These are phyloP conservation scores for Fissipunctia ypsillon DNA, from an alignment of 2,888 invertebrate genomes.

Conservation along the genomic window DNA sequence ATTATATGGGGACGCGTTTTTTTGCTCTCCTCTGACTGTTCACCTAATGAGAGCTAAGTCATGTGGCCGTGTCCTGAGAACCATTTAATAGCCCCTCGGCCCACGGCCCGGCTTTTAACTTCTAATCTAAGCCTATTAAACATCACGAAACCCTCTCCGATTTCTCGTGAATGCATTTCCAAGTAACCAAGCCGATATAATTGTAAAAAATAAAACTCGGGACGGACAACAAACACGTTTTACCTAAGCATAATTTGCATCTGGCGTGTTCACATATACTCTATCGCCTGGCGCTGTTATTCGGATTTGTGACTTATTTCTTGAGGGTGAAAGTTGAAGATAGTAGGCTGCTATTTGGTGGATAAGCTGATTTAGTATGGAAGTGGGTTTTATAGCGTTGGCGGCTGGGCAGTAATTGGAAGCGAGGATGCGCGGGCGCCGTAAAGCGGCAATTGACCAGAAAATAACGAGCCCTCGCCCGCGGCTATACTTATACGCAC, in stretches of 20 bases:
- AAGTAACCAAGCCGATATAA: constrained; percentile 89
- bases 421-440: constrained; percentile 90
- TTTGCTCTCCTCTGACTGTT: constrained; percentile 65
- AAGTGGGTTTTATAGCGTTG: constrained; percentile 85
- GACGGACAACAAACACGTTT: constrained; percentile 89
- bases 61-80: constrained; percentile 80
- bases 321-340: constrained; percentile 63
- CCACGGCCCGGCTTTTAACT: constrained; percentile 87
- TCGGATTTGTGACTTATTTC: constrained; percentile 29
- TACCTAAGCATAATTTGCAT: constrained; percentile 90
- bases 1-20: constrained; percentile 60
- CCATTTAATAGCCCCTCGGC: constrained; percentile 81
- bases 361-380: constrained; percentile 69
- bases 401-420: constrained; percentile 90
- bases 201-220: constrained; percentile 89
- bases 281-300: constrained; percentile 21
- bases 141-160: constrained; percentile 86
- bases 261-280: constrained; percentile 63
- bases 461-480: constrained; percentile 89
- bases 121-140: constrained; percentile 90
- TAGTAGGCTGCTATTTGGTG: constrained; percentile 16
- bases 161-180: constrained; percentile 89
- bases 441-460: constrained; percentile 90
- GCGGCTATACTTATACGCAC: constrained; percentile 77
- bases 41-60: constrained; percentile 78